Evolutionary conservation across 92 coral and sea anemone genomes (phyloP), one percentile per base, ranked within the genome.

Genomic region (Epizoanthus fatuus): DNA sequence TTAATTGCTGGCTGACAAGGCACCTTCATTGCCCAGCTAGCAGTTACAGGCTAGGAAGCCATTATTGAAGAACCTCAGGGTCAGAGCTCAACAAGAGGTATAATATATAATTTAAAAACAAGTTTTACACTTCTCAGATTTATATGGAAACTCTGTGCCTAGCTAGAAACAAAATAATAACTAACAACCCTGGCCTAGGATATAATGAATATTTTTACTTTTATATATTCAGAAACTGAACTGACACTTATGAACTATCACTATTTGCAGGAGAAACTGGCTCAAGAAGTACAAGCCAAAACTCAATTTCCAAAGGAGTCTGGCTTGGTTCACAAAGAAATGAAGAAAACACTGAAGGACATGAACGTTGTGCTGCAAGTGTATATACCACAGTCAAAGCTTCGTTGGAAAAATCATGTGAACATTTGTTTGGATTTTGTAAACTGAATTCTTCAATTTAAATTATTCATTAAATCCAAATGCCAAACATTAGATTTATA

Each of bases 21-120:
- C n/a, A 2, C 70, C 45, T 32, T 64, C 70, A 64, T 64, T 35
- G 45, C 70, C 70, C 70, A 64, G n/a, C n/a, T n/a, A n/a, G 70
- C 45, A 32, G 70, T 64, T 64, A 64, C 70, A 64, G n/a, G n/a
- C n/a, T n/a, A n/a, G n/a, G n/a, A n/a, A n/a, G n/a, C n/a, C n/a
- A n/a, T n/a, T n/a, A n/a, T n/a, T n/a, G n/a, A n/a, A 35, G 45
- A 64, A 64, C 70, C 70, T 35, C 0, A 32, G 70, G 70, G 70
- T 2, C 70, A 35, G 17, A 64, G 70, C 70, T 64, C 70, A 64
- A 64, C 70, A 64, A 32, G 70, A 64, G 70, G 69, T 63, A 63
- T 63, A n/a, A n/a, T n/a, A n/a, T n/a, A n/a, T n/a, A 63, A 63
- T 63, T 63, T 63, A 63, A 29, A 63, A 63, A 22, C 69, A 63